Base-by-base conservation (phyloP, 1,140 invertebrate species). In the Lanistes nyassanus region DNA sequence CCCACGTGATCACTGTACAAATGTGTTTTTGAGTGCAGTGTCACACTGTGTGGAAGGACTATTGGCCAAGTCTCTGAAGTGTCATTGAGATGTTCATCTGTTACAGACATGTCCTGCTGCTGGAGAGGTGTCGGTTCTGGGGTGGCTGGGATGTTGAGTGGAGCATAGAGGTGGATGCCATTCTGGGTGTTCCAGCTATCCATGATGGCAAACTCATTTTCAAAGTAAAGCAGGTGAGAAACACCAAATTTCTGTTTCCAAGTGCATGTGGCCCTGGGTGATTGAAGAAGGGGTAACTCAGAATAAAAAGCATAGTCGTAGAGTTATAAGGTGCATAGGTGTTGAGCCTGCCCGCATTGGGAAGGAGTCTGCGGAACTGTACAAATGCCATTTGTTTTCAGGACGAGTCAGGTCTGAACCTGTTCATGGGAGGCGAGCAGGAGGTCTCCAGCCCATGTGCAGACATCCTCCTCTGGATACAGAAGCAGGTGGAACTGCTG, bases 111-210 rank as follows among this genome's bases (percentile, higher is more conserved):
- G 91, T 96, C 73, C 92, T 95, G 85, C 89, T 94, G 67, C 89
- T 94, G 67, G 93, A 94, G 79, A 93, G 94, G 77, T 92, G 92
- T 79, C 91, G 92, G 53, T 88, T 92, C 39, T 94, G 93, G 91
- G 92, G 93, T 64, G 91, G 92, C 3, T 95, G 94, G 93, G 93
- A 93, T 77, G 90, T 94, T 26, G 93, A 94, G 85, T 95, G 94
- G 94, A 90, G 90, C 37, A 91, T 94, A 9, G 91, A 92, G 78
- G 90, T 94, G n/a, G 75, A 94, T 82, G 92, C 94, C 81, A 91
- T 96, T 31, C 90, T 94, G 65, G 93, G 93, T 56, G 91, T 93
- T 47, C 94, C 94, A 11, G 90, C 90, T 60, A 87, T 94, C 3
- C 86, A 87, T 47, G 92, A 91, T 21, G 91, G 93, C 65, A 93